Evolutionary conservation across 2,113 vertebrate species (phyloP).

Genomic region (Taurulus bubalis): DNA sequence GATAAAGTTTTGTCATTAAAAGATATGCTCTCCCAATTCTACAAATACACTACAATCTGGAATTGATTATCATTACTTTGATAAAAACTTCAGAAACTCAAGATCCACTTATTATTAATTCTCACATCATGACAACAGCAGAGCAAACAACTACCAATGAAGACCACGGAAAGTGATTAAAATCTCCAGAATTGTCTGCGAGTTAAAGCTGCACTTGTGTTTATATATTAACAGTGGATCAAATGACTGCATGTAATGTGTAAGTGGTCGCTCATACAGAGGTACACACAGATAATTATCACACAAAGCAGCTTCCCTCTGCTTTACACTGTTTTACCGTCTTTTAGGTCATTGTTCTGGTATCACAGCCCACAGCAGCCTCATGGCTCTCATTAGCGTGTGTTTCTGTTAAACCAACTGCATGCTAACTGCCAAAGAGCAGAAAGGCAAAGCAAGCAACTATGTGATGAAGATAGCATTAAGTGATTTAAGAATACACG

Average conservation of each 20-base stretch:
- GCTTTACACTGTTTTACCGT: not conserved
- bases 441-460: not conserved
- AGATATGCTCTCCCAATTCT: not conserved
- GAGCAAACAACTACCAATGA: not conserved
- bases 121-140: not conserved
- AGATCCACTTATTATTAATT: not conserved
- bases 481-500: not conserved
- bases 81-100: not conserved
- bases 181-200: not conserved
- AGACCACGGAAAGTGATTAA: not conserved
- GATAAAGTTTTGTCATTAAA: not conserved
- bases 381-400: not conserved
- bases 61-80: not conserved
- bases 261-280: not conserved
- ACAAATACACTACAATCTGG: not conserved
- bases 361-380: not conserved
- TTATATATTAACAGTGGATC: not conserved
- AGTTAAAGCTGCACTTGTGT: not conserved
- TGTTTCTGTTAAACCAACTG: not conserved
- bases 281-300: not conserved
- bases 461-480: not conserved
- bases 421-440: not conserved
- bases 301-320: not conserved
- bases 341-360: not conserved
- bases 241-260: not conserved